Base-by-base conservation (phyloP, 2,888 invertebrate species). In the Antheraea assamensis region DNA sequence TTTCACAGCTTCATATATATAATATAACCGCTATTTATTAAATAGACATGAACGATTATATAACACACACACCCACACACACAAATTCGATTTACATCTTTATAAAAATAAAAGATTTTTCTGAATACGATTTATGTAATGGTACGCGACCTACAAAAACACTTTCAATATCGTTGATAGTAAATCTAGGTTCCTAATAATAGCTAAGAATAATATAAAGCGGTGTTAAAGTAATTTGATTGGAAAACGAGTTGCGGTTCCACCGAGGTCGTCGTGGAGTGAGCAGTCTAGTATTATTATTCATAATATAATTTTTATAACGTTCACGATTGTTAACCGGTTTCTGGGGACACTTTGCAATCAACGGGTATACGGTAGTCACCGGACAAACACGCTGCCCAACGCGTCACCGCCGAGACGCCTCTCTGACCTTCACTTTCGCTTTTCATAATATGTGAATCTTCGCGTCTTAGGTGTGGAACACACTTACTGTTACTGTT, bases 361-460 rank as follows among this genome's bases (percentile, higher is more conserved):
- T 31, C 35, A 68, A 68, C 27, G 52, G 35, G 58, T n/a, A n/a
- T n/a, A 55, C 73, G 73, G 73, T 73, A 71, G 73, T 66, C 71
- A 73, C 71, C 73, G 73, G 64, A 49, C 31, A 71, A 49, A 71
- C 64, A 71, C 49, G 64, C 76, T 78, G 77, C 72, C 74, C 71
- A 73, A 74, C 76, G 73, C 75, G 75, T 74, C 76, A 76, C 78
- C 73, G 76, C 77, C 75, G 79, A 79, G 80, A 80, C 82, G 77
- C 71, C 76, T 75, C 52, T 75, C 66, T 82, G 87, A 84, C 89
- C 89, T 89, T 89, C 88, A 88, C 89, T 89, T 89, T 89, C 89
- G 88, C 87, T 89, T 88, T 85, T 85, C 85, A 84, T 82, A 58
- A 58, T 24, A 79, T 82, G 82, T 83, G 86, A 85, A 86, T 85